Percentiles rank a stretch among this genome's conserved stretches.
Conservation (phyloP, 2,113 vertebrate genomes). For the Passer domesticus region DNA sequence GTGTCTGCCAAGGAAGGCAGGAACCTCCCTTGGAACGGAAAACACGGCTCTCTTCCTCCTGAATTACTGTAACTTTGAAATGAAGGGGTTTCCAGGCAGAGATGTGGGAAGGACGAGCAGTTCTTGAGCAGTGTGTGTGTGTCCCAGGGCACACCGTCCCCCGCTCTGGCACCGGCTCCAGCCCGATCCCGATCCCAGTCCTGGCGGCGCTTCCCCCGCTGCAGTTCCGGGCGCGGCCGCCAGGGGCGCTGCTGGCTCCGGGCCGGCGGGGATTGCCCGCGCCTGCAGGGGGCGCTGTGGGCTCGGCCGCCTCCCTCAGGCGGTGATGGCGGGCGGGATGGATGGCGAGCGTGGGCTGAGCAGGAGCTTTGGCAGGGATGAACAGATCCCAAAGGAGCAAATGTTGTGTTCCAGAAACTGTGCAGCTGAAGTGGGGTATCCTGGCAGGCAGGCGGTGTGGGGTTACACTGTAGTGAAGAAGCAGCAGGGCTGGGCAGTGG, state of each 20-base stretch:
- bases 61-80: neutral
- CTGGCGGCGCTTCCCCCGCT: rapidly evolving
- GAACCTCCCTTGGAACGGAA: neutral
- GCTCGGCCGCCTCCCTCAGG: neutral
- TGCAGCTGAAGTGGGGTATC: neutral
- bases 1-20: neutral
- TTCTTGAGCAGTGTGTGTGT: rapidly evolving
- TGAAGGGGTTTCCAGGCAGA: no score
- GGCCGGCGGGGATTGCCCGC: rapidly evolving
- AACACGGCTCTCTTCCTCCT: rapidly evolving
- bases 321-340: rapidly evolving
- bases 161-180: no score
- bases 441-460: rapidly evolving
- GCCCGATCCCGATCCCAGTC: no score
- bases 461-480: neutral
- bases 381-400: rapidly evolving
- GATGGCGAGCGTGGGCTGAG: neutral
- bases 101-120: rapidly evolving
- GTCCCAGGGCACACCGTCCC: neutral
- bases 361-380: neutral
- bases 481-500: neutral
- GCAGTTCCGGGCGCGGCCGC: neutral
- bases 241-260: neutral
- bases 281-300: neutral
- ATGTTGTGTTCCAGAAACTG: rapidly evolving